These are phyloP conservation scores for Pomacea canaliculata DNA, from an alignment of 2,888 invertebrate species.

Conservation along the genomic window DNA sequence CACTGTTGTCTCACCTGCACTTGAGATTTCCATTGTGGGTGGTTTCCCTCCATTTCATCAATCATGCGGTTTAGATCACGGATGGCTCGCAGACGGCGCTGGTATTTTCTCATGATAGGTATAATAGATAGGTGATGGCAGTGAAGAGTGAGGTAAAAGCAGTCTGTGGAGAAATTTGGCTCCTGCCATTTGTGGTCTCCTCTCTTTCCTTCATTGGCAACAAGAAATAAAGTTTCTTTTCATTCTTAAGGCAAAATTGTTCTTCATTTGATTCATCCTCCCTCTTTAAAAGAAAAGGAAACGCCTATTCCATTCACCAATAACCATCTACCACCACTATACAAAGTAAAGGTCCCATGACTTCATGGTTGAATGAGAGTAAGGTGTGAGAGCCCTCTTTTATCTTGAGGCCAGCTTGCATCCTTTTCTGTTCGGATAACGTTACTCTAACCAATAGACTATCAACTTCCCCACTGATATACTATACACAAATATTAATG, in stretches of 20 bases:
- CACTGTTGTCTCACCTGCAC: constrained; percentile 73
- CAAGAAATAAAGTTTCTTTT: background rate
- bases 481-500: no score
- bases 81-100: constrained; percentile 80
- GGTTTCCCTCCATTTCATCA: constrained; percentile 72
- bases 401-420: no score
- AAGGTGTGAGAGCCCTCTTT: no score
- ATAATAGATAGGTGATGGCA: constrained; percentile 92
- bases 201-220: constrained; percentile 27
- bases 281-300: no score
- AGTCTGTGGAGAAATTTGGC: constrained; percentile 94
- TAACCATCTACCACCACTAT: no score
- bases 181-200: constrained; percentile 74
- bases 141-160: constrained; percentile 96
- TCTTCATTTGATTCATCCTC: no score
- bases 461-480: no score
- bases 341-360: no score
- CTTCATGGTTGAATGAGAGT: no score
- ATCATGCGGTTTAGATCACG: constrained; percentile 80
- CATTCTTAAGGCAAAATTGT: background rate
- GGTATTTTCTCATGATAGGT: constrained; percentile 88
- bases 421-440: no score
- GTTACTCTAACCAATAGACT: no score
- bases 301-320: no score
- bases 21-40: constrained; percentile 79